phyloP scores from a whole-genome alignment of 2,113 vertebrate genomes.

The Boulengeromyrus knoepffleri region DNA sequence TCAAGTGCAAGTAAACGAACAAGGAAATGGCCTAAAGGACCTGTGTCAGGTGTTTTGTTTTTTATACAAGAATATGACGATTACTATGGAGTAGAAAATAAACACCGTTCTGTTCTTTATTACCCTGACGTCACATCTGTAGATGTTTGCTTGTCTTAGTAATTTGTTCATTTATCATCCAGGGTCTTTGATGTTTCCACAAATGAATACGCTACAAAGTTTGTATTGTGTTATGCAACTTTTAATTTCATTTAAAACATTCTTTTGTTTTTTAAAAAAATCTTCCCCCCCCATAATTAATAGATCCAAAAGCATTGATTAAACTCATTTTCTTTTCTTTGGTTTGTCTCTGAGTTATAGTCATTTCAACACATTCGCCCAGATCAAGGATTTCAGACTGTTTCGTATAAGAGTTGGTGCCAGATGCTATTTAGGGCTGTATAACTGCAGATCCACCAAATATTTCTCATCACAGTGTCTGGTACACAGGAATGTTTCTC shows the following conservation, averaged over 20 bases:
- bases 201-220: neutral
- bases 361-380: constrained; percentile 36
- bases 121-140: neutral
- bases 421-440: constrained; percentile 47
- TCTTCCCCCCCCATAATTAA: neutral
- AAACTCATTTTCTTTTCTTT: neutral
- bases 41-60: neutral
- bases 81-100: neutral
- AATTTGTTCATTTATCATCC: neutral
- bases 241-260: neutral
- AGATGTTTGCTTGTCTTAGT: neutral
- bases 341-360: constrained; percentile 9
- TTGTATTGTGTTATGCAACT: neutral
- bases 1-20: neutral
- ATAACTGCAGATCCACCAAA: constrained; percentile 40
- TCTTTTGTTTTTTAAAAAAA: neutral
- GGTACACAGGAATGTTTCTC: constrained; percentile 28
- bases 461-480: neutral
- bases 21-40: neutral
- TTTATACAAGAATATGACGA: neutral
- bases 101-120: neutral
- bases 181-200: neutral
- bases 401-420: constrained; percentile 42
- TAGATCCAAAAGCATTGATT: neutral
- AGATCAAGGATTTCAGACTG: constrained; percentile 38